These are phyloP conservation scores for Mobula hypostoma DNA, from an alignment of 2,113 vertebrate species.

Conservation along the genomic window DNA sequence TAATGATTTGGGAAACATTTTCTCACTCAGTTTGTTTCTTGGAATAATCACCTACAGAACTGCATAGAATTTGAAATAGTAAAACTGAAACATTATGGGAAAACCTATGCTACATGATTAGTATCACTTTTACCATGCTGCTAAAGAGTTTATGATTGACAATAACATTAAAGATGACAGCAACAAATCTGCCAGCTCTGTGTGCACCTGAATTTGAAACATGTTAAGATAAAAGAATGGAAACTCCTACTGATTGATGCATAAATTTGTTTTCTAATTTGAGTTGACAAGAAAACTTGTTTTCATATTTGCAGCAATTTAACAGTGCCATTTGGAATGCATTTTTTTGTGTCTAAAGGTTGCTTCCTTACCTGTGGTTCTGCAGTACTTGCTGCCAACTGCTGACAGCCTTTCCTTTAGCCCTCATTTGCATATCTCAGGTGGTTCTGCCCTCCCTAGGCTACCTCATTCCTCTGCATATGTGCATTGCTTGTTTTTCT, in stretches of 20 bases:
- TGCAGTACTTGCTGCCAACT: neutral
- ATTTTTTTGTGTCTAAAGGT: neutral
- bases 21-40: neutral
- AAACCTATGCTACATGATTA: neutral
- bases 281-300: neutral
- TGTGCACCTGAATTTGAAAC: neutral
- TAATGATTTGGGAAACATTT: neutral
- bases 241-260: neutral
- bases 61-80: neutral
- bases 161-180: neutral
- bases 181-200: neutral
- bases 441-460: too few species aligned
- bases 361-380: neutral
- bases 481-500: neutral
- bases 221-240: slow-evolving; percentile 1
- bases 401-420: neutral
- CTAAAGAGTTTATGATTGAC: neutral
- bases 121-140: neutral
- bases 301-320: neutral
- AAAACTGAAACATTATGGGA: neutral
- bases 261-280: neutral
- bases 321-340: neutral
- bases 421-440: neutral
- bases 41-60: neutral
- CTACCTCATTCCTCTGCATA: neutral